Evolutionary conservation across 2,888 invertebrate species (phyloP), one percentile per base, ranked within the genome.

Genomic region (Cryptocephalus moraei): DNA sequence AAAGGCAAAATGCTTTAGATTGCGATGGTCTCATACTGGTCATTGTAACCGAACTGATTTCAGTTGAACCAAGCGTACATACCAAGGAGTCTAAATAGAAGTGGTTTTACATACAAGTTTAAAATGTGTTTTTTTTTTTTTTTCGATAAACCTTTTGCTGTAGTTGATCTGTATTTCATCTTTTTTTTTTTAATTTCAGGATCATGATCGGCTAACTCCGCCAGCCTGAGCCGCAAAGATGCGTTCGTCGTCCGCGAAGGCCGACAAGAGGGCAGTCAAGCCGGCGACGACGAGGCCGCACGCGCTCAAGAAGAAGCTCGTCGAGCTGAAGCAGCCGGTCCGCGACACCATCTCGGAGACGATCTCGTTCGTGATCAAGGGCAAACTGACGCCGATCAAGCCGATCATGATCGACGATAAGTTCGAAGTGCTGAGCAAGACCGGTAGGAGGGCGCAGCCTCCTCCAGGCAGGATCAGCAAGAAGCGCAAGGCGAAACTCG

Each of bases 361-460:
- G 4, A 69, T 69, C 48, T 65, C 68, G 4, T 68, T 67, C 50
- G 69, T 68, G n/a, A 67, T 68, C 32, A 66, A 68, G 53, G 69
- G 68, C 33, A 66, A 70, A 56, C 49, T 68, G 31, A 65, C 66
- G 3, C 66, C 66, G 2, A 61, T 66, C 11, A 64, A 65, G 52
- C 58, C 65, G 32, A 58, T 56, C 34, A 50, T 55, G 9, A 44
- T 57, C n/a, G 47, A 53, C 14, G 49, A 55, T 39, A 54, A 55
- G 46, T 45, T 48, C 12, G 49, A 51, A 40, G 38, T 60, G 47
- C 50, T 59, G 39, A 57, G 46, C 22, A 62, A 58, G 45, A 46
- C 51, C 1, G 57, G 49, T 12, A 45, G 32, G 33, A 45, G 32
- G 34, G 11, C 47, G 12, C 39, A 43, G 33, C 45, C 22, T 22